Conservation (phyloP, 2,797 vertebrate genomes). For the Ctenochaetus hawaiiensis region DNA sequence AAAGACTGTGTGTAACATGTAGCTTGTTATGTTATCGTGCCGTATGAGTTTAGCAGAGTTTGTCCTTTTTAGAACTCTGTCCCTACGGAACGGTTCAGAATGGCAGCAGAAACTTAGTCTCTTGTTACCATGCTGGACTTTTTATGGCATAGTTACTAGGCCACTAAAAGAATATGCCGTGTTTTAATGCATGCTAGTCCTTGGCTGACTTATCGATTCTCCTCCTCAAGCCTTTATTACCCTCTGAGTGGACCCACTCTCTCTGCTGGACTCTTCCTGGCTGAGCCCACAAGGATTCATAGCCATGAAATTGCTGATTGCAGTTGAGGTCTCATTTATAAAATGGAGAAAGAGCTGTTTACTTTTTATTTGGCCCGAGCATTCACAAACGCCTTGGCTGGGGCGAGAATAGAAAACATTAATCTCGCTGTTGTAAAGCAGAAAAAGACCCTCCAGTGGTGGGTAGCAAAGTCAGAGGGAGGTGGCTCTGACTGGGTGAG, state of each 20-base stretch:
- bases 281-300: constrained; percentile 53
- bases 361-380: constrained; percentile 69
- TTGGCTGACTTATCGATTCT: constrained; percentile 70
- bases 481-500: constrained; percentile 10
- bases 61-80: constrained; percentile 9
- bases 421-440: constrained; percentile 66
- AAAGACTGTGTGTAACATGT: not conserved
- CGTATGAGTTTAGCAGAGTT: not conserved
- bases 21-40: not conserved
- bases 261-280: constrained; percentile 27
- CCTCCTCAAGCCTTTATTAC: constrained; percentile 62
- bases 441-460: constrained; percentile 30
- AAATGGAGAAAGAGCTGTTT: constrained; percentile 61
- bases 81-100: not conserved
- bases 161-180: constrained; percentile 48
- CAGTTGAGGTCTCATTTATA: constrained; percentile 74
- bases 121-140: not conserved
- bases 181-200: constrained; percentile 57
- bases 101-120: constrained; percentile 7
- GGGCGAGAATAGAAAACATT: constrained; percentile 67
- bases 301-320: constrained; percentile 75
- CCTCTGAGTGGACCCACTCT: constrained; percentile 44
- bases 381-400: constrained; percentile 53
- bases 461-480: constrained; percentile 17
- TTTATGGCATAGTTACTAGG: constrained; percentile 47